Evolutionary conservation across 2,888 invertebrate species (phyloP).

Genomic region (Trichacis sp.): DNA sequence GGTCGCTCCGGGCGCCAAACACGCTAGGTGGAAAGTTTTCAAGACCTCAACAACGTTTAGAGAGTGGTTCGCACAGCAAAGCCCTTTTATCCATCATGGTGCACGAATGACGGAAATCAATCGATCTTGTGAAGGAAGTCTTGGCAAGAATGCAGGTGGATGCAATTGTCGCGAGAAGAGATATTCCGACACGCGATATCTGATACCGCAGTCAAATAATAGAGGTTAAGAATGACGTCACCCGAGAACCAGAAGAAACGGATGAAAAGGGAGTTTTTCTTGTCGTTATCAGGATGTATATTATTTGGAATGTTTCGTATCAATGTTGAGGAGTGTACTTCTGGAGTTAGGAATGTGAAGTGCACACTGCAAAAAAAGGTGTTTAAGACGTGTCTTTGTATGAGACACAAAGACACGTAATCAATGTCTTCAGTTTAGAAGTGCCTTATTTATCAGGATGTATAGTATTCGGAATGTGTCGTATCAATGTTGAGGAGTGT

Average conservation of each 20-base stretch:
- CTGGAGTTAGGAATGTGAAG: no score
- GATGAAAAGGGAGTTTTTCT: no score
- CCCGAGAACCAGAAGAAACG: neutral
- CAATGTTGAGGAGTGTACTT: no score
- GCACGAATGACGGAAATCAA: slow-evolving; percentile 57
- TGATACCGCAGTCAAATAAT: slow-evolving; percentile 16
- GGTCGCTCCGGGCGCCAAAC: slow-evolving; percentile 12
- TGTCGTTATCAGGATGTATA: no score
- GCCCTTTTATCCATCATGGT: slow-evolving; percentile 51
- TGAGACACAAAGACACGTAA: no score
- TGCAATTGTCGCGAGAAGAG: slow-evolving; percentile 45
- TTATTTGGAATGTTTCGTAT: no score
- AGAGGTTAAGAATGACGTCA: slow-evolving; percentile 6
- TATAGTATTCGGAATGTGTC: no score
- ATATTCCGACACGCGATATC: slow-evolving; percentile 25
- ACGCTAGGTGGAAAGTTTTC: slow-evolving; percentile 20
- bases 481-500: no score
- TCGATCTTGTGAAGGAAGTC: slow-evolving; percentile 54
- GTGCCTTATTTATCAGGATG: no score
- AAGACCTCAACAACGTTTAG: slow-evolving; percentile 15
- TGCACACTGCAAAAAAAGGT: no score
- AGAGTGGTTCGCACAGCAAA: slow-evolving; percentile 36
- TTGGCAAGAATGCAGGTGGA: slow-evolving; percentile 45
- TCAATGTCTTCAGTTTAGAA: no score
- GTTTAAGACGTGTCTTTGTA: no score